Evolutionary conservation across 2,888 invertebrate genomes (phyloP), one percentile per base, ranked within the genome.

Genomic region (Sericinus montela): DNA sequence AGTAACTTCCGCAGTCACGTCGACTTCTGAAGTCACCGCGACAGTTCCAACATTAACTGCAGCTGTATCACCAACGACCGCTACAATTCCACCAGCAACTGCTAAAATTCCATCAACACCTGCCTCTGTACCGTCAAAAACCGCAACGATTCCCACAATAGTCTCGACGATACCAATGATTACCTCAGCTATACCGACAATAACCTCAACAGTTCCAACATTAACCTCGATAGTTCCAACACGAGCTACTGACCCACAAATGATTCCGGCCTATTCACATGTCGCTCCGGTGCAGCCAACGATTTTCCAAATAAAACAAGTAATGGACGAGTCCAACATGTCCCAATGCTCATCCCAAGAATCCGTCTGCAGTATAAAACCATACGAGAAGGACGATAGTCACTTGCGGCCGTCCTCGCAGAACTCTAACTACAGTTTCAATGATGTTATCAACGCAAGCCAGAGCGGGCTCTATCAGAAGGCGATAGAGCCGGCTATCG

Each of bases 351-450:
- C 83, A 0, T 83, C 84, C 0, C 83, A 83, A 52, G 82, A 82
- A 15, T 82, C 83, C 0, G 51, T 67, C 1, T 56, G 58, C 53
- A 75, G 74, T 41, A 51, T 60, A 14, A 75, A 74, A 51, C 37
- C 47, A 0, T 82, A 83, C 46, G 83, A 82, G 39, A 82, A 81
- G 16, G 84, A 83, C 48, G 84, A 81, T 15, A 83, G 81, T 50
- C 82, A 82, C 51, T 64, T 83, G 1, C 69, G 84, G 0, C 84
- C 84, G 0, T 76, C 80, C 0, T 83, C 84, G 0, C 82, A 82
- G 50, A 83, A 84, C 56, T 83, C 82, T 0, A 82, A 83, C 59
- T 83, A 80, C 49, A 81, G 73, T 48, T 84, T 84, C 69, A 74
- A 78, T 37, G 84, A 84, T 48, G 84, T 83, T 9, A 80, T 84